Percentiles rank a stretch among this genome's conserved stretches.
These are phyloP conservation scores for Criorhina ranunculi DNA, from an alignment of 2,888 invertebrate genomes.

Conservation along the genomic window DNA sequence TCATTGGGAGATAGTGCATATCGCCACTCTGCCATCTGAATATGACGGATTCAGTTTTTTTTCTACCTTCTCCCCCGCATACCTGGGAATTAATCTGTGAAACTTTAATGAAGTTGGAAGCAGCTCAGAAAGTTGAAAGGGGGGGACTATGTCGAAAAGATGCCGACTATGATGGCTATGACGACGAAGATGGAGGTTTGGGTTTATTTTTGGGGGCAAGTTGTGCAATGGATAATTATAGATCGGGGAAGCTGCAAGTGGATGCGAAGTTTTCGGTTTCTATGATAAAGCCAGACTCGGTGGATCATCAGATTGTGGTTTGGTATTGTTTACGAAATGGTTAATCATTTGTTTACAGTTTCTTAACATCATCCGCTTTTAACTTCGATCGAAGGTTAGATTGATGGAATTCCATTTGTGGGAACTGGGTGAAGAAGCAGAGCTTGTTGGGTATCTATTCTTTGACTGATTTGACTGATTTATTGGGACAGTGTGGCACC, in stretches of 20 bases:
- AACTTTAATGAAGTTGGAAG: constrained; percentile 71
- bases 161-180: constrained; percentile 12
- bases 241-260: constrained; percentile 67
- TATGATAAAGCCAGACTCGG: constrained; percentile 61
- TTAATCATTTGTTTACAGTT: constrained; percentile 66
- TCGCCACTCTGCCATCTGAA: constrained; percentile 64
- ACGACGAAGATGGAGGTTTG: constrained; percentile 1
- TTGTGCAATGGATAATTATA: constrained; percentile 73
- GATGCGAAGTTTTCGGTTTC: constrained; percentile 51
- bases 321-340: constrained; percentile 68
- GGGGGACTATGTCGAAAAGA: constrained; percentile 3
- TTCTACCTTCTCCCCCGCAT: constrained; percentile 28
- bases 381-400: constrained; percentile 29
- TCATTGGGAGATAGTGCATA: constrained; percentile 43
- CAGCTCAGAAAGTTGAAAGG: no score
- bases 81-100: constrained; percentile 69
- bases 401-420: constrained; percentile 43
- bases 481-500: constrained; percentile 22
- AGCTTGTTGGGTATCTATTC: not conserved
- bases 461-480: constrained; percentile 45
- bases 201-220: constrained; percentile 42
- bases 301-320: constrained; percentile 66
- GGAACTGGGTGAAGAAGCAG: constrained; percentile 46
- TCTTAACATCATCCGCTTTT: constrained; percentile 29
- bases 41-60: constrained; percentile 64